phyloP scores from a whole-genome alignment of 2,888 invertebrate genomes.

The Carpatolechia fugitivella region DNA sequence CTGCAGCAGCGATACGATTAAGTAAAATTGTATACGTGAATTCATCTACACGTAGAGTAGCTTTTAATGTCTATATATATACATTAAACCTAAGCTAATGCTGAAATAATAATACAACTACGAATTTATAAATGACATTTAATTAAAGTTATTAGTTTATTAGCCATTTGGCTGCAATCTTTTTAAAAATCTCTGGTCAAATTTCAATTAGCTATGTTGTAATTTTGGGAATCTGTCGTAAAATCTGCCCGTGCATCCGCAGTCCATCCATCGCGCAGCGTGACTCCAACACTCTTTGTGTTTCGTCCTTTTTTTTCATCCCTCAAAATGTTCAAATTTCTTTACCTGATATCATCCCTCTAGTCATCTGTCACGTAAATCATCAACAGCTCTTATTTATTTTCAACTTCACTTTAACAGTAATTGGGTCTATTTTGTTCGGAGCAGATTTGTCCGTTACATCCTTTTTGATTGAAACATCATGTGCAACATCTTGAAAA shows the following conservation, averaged over 20 bases:
- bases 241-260: conserved; percentile 73
- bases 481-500: conserved; percentile 72
- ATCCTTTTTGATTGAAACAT: conserved; percentile 30
- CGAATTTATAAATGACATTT: too few species aligned
- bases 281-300: conserved; percentile 75
- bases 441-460: conserved; percentile 26
- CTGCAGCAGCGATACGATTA: too few species aligned
- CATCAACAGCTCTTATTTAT: conserved; percentile 19
- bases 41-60: too few species aligned
- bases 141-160: conserved; percentile 8
- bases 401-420: conserved; percentile 30
- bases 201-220: conserved; percentile 62
- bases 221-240: conserved; percentile 62
- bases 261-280: conserved; percentile 71
- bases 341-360: conserved; percentile 65
- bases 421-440: conserved; percentile 28
- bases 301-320: conserved; percentile 76
- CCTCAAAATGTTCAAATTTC: conserved; percentile 76
- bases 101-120: too few species aligned
- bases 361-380: conserved; percentile 26
- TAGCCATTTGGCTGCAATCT: conserved; percentile 27
- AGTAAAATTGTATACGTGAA: too few species aligned
- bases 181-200: conserved; percentile 50
- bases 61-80: too few species aligned
- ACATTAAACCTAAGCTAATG: too few species aligned